Conservation (phyloP, 1,140 invertebrate species). For the Tyrophagus putrescentiae region DNA sequence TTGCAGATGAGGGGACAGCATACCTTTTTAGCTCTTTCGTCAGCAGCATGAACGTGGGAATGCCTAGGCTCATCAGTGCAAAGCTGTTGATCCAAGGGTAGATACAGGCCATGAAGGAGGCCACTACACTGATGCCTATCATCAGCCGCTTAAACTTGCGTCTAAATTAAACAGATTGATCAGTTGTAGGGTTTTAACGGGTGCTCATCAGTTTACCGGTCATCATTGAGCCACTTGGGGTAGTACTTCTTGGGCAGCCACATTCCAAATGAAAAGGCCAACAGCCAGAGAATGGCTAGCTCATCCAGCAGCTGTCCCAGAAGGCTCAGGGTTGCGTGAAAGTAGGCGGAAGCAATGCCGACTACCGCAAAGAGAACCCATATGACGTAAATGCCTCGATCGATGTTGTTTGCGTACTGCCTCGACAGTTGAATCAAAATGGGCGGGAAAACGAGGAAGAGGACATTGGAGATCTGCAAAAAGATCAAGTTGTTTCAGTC, state of each 20-base stretch:
- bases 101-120: conserved; percentile 49
- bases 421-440: conserved; percentile 55
- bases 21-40: conserved; percentile 49
- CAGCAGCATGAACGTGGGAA: conserved; percentile 50
- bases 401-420: conserved; percentile 54
- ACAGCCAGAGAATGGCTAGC: conserved; percentile 60
- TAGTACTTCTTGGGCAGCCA: conserved; percentile 54
- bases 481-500: neutral
- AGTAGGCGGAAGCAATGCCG: conserved; percentile 61
- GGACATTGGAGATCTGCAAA: conserved; percentile 40
- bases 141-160: conserved; percentile 28
- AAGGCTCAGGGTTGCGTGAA: conserved; percentile 62
- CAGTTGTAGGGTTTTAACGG: conserved; percentile 11
- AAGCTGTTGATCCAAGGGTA: conserved; percentile 60
- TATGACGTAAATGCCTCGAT: conserved; percentile 54
- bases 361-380: conserved; percentile 59
- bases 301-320: conserved; percentile 63
- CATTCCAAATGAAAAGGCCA: conserved; percentile 54
- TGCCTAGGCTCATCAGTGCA: conserved; percentile 53
- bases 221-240: conserved; percentile 46
- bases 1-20: conserved; percentile 19
- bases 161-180: conserved; percentile 13
- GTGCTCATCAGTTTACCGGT: conserved; percentile 39
- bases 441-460: conserved; percentile 59
- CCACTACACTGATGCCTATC: conserved; percentile 42